Base-by-base conservation (phyloP, 2,797 vertebrate species). In the Nannoperca australis region DNA sequence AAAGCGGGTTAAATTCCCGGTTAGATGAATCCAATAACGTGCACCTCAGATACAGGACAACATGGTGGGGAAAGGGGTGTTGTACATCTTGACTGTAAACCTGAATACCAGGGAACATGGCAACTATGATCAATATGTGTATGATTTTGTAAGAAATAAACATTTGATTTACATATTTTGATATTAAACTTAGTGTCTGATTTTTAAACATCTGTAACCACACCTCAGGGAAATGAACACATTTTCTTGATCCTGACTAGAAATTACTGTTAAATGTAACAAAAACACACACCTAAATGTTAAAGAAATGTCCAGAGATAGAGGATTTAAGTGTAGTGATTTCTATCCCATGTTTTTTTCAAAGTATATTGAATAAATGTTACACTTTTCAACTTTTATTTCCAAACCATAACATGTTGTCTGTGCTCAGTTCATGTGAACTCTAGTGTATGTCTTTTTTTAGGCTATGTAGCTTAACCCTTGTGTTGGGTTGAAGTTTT, bases 11-110 rank as follows among this genome's bases (percentile, higher is more conserved):
- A 24, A n/a, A 36, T 72, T 83, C 13, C 59, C 32, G 51, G 15
- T 70, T 9, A 51, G 59, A 63, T 55, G 53, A 72, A 75, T 75
- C 67, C 38, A 55, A 15, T 79, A 65, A 65, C 73, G 76, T 76
- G 59, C 56, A 64, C 53, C 66, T 75, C 69, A 73, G 63, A 81
- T 81, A 62, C 75, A 82, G 87, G 84, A 88, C 84, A 90, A 91
- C 89, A 90, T 90, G 89, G 88, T 91, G 85, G 89, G 79, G 56
- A 79, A 36, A 66, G 58, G 60, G 79, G 44, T 85, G 83, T 72
- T 84, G 74, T 67, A 71, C 70, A 79, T 78, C 69, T 82, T 32
- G 47, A 70, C 76, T 81, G 47, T 76, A 44, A 84, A 70, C 64
- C 59, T 58, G 63, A 79, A 68, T 61, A 72, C 2, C 17, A 65